These are phyloP conservation scores for Lottia scabra DNA, from an alignment of 2,888 invertebrate species.

Conservation along the genomic window DNA sequence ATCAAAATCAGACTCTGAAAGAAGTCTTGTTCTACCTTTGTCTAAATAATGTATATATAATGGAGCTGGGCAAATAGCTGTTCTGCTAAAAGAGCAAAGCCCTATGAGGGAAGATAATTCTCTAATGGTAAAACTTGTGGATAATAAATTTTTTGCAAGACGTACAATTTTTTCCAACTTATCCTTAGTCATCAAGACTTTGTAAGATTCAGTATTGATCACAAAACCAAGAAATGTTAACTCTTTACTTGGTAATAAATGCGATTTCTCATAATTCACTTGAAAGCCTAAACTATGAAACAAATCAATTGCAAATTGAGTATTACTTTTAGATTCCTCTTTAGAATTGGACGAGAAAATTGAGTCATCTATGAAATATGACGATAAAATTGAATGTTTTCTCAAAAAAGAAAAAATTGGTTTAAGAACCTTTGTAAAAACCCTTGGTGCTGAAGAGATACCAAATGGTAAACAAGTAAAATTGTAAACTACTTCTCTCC, in stretches of 20 bases:
- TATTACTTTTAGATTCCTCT: not conserved
- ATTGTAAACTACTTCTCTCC: not conserved
- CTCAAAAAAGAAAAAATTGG: not conserved
- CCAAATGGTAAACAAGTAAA: not conserved
- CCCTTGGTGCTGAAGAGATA: not conserved
- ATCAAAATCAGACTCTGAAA: not conserved
- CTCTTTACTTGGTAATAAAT: not conserved
- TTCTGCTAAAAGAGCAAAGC: not conserved
- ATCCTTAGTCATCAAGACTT: not conserved
- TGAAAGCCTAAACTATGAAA: not conserved
- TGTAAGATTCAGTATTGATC: not conserved
- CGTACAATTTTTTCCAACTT: no score
- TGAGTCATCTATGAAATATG: not conserved
- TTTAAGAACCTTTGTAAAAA: not conserved
- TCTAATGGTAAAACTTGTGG: not conserved
- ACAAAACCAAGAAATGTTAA: not conserved
- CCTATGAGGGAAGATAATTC: not conserved
- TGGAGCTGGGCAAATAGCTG: not conserved
- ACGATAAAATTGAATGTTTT: no score
- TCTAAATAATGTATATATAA: not conserved
- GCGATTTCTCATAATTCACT: not conserved
- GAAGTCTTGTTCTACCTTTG: not conserved
- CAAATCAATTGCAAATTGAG: not conserved
- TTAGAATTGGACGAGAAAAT: not conserved
- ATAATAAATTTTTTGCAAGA: no score